These are phyloP conservation scores for Virgularia gustaviana DNA, from an alignment of 92 coral and sea anemone species.

Conservation along the genomic window DNA sequence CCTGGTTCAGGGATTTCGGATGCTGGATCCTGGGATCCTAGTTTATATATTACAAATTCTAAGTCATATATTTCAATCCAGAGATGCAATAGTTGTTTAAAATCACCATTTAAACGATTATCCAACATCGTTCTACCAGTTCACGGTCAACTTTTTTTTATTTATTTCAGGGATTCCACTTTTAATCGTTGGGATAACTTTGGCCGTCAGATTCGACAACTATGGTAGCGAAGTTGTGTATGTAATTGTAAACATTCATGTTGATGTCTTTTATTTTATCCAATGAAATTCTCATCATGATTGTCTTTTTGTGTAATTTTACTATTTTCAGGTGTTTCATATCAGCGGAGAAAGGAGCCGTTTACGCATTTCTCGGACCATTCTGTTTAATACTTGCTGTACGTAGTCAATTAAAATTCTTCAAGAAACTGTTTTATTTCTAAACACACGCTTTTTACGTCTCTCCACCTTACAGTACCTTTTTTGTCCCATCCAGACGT, in stretches of 20 bases:
- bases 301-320: not conserved
- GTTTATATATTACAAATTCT: no score
- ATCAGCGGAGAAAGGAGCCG: constrained; percentile 19
- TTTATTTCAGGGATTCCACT: constrained; percentile 67
- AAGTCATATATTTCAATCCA: no score
- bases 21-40: no score
- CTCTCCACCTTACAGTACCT: no score
- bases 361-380: constrained; percentile 31
- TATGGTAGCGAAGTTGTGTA: constrained; percentile 81
- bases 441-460: not conserved
- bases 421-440: not conserved
- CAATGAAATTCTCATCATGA: no score
- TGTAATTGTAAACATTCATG: not conserved
- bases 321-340: constrained; percentile 19
- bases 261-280: no score
- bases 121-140: not conserved
- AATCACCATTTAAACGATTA: not conserved
- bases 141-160: not conserved
- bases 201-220: constrained; percentile 87
- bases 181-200: constrained; percentile 78
- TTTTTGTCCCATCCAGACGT: no score
- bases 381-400: constrained; percentile 11
- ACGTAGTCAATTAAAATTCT: not conserved
- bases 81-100: no score
- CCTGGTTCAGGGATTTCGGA: no score